Conservation (phyloP, 2,113 vertebrate species). For the Dinomys branickii region DNA sequence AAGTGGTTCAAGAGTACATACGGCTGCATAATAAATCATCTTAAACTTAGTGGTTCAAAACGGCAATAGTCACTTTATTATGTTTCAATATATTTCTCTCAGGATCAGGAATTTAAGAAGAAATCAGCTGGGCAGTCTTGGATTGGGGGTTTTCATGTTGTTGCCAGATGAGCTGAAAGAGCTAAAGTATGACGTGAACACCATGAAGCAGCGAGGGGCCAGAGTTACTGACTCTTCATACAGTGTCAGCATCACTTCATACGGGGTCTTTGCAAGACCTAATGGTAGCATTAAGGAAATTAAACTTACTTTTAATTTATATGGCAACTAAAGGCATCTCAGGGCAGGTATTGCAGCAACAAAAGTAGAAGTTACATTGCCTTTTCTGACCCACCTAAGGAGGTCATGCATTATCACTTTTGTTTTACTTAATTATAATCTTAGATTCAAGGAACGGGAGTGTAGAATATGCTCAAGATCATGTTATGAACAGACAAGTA, state of each 20-base stretch:
- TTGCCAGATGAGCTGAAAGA: neutral
- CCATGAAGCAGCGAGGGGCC: neutral
- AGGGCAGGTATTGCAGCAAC: neutral
- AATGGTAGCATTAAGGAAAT: neutral
- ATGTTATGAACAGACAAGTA: slow-evolving; percentile 7
- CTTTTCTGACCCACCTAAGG: neutral
- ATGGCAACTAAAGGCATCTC: neutral
- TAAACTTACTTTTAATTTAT: neutral
- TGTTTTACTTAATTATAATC: slow-evolving; percentile 10
- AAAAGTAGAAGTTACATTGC: neutral
- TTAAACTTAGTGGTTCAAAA: slow-evolving; percentile 48
- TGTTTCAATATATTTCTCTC: slow-evolving; percentile 22
- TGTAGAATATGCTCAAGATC: neutral
- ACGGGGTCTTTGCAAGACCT: neutral
- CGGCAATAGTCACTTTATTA: neutral
- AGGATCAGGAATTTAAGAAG: slow-evolving; percentile 14
- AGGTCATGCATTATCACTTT: neutral
- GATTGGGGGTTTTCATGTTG: neutral
- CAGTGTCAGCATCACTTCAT: neutral
- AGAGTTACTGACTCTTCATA: neutral
- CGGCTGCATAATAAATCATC: neutral
- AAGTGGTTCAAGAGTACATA: slow-evolving; percentile 23
- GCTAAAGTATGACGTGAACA: neutral
- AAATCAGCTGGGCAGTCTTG: slow-evolving; percentile 20
- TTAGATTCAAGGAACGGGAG: neutral